A percentile compares a stretch with the other conserved stretches of the same genome.
phyloP scores from a whole-genome alignment of 2,113 vertebrate species.

The Galemys pyrenaicus region DNA sequence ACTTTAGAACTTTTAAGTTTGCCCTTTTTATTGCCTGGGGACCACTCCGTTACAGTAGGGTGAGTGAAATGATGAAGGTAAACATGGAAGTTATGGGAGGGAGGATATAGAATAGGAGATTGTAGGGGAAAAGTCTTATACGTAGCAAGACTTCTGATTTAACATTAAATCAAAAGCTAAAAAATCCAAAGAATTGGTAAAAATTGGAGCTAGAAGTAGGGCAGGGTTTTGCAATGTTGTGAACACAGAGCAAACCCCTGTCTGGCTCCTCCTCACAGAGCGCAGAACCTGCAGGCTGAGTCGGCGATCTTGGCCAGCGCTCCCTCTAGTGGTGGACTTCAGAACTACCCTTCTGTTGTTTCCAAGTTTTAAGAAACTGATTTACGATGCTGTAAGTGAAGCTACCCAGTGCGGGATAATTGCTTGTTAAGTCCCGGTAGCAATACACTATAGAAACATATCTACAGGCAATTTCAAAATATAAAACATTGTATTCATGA shows the following conservation, averaged over 20 bases:
- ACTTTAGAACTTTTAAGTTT: no score
- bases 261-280: not conserved
- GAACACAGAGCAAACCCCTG: not conserved
- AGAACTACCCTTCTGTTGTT: conserved; percentile 30
- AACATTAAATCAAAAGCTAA: not conserved
- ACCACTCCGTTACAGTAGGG: no score
- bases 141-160: not conserved
- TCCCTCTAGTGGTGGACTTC: conserved; percentile 63
- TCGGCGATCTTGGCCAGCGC: conserved; percentile 30
- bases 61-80: not conserved
- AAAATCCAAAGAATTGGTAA: not conserved
- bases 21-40: no score
- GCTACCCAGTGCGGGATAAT: not conserved
- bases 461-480: not conserved
- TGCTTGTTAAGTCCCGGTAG: not conserved
- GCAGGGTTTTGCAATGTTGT: fast-evolving
- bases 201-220: not conserved
- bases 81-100: not conserved
- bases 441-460: no score
- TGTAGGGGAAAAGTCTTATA: not conserved
- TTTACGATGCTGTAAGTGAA: not conserved
- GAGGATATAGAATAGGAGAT: not conserved
- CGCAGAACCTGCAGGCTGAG: not conserved
- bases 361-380: not conserved
- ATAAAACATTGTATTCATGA: not conserved